Conservation (phyloP, 2,888 invertebrate species). For the Chaetoderma sp. region DNA sequence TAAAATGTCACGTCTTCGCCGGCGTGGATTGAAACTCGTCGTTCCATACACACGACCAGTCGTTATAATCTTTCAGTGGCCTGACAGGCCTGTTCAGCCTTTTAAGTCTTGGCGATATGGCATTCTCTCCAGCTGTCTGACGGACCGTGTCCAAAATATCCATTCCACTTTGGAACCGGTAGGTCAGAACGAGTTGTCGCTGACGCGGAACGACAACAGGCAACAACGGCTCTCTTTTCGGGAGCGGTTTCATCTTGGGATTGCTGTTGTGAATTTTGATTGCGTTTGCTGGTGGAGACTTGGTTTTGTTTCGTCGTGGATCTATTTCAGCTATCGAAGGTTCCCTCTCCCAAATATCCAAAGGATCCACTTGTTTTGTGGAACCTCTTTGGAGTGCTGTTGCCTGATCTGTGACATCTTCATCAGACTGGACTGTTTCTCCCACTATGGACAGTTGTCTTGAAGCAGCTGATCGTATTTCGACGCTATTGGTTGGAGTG, state of each 20-base stretch:
- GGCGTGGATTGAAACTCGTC: no score
- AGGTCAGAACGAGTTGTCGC: constrained; percentile 50
- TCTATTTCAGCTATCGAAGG: no score
- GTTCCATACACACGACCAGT: constrained; percentile 92
- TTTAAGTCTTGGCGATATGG: constrained; percentile 48
- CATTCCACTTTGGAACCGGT: constrained; percentile 61
- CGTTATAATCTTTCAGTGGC: constrained; percentile 85
- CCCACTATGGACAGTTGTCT: no score
- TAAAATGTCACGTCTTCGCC: no score
- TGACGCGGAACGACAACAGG: constrained; percentile 38
- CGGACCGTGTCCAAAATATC: constrained; percentile 58
- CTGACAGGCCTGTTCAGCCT: constrained; percentile 27
- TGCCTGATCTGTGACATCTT: no score
- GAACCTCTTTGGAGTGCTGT: no score
- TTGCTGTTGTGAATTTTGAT: not conserved
- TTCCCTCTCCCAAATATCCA: no score
- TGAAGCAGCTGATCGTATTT: no score
- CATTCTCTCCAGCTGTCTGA: constrained; percentile 36
- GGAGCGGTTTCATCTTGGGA: not conserved
- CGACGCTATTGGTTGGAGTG: no score
- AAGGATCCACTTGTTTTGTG: no score
- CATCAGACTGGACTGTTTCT: no score
- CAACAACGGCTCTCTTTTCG: constrained; percentile 14
- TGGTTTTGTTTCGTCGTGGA: no score
- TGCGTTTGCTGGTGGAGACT: not conserved